Evolutionary conservation across 2,797 vertebrate genomes (phyloP).

Genomic region (Cyclopterus lumpus): DNA sequence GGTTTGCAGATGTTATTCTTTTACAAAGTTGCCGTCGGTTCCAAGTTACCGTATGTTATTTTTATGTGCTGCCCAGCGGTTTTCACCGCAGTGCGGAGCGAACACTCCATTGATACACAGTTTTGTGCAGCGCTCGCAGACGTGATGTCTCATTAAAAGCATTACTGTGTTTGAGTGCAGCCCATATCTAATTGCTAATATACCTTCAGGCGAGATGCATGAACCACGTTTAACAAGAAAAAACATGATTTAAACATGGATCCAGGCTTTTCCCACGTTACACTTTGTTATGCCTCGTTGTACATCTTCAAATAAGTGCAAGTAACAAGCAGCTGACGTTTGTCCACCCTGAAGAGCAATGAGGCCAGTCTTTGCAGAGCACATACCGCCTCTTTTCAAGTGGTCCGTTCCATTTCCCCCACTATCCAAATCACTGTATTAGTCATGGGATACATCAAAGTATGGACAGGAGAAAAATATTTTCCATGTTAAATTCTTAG

Average conservation of each 20-base stretch:
- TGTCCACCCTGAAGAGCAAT: constrained; percentile 46
- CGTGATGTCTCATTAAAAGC: constrained; percentile 28
- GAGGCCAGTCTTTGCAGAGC: constrained; percentile 38
- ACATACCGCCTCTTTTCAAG: constrained; percentile 57
- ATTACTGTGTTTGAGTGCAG: constrained; percentile 11
- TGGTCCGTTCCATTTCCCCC: constrained; percentile 60
- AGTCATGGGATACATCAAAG: constrained; percentile 75
- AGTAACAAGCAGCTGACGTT: constrained; percentile 46
- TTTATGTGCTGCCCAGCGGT: constrained; percentile 42
- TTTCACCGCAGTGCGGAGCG: constrained; percentile 35
- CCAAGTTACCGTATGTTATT: constrained; percentile 65
- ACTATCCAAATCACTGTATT: constrained; percentile 68
- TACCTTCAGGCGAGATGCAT: constrained; percentile 52
- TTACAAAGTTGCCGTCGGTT: constrained; percentile 63
- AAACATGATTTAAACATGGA: constrained; percentile 54
- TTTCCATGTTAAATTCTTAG: constrained; percentile 68
- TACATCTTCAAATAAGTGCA: constrained; percentile 11
- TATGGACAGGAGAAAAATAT: constrained; percentile 52
- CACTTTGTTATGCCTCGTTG: constrained; percentile 12
- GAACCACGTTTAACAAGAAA: constrained; percentile 53
- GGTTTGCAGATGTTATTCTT: constrained; percentile 76
- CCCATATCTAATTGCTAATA: constrained; percentile 39
- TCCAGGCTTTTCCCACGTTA: constrained; percentile 19
- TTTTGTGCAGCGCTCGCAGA: constrained; percentile 23
- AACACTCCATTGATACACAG: constrained; percentile 44